These are phyloP conservation scores for Muntiacus muntjak DNA, from an alignment of 2,113 vertebrate genomes.

Conservation along the genomic window DNA sequence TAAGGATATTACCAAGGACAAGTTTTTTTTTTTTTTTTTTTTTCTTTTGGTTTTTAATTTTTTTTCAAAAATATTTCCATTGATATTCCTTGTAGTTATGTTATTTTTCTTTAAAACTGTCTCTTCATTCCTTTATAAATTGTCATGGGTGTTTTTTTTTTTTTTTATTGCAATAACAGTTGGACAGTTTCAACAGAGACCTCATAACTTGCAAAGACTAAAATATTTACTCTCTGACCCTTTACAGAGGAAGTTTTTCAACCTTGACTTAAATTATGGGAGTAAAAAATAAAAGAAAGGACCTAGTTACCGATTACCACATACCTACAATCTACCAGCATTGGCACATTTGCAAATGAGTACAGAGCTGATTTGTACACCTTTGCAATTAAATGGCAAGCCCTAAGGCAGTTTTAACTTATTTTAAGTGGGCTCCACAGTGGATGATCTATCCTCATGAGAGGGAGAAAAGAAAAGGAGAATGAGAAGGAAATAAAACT, in stretches of 20 bases:
- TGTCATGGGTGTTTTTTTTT: not conserved
- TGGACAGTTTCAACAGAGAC: not conserved
- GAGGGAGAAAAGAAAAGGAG: not conserved
- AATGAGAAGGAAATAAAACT: not conserved
- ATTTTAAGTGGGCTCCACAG: not conserved
- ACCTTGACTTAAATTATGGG: not conserved
- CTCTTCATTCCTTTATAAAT: not conserved
- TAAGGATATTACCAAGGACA: not conserved
- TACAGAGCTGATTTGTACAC: not conserved
- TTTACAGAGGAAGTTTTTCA: not conserved
- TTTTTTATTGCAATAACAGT: not conserved
- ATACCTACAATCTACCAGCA: not conserved
- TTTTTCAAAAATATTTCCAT: not conserved
- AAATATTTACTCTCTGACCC: not conserved
- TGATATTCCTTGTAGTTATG: not conserved
- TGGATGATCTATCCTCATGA: not conserved
- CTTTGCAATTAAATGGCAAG: not conserved
- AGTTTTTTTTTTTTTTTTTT: not conserved
- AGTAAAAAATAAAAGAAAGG: not conserved
- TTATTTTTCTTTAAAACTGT: not conserved
- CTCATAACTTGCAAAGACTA: not conserved
- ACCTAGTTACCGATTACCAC: not conserved
- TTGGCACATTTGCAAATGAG: not conserved
- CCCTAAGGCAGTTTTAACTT: not conserved
- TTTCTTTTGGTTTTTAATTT: not conserved